Base-by-base conservation (phyloP, 2,888 invertebrate species). In the Patella depressa region DNA sequence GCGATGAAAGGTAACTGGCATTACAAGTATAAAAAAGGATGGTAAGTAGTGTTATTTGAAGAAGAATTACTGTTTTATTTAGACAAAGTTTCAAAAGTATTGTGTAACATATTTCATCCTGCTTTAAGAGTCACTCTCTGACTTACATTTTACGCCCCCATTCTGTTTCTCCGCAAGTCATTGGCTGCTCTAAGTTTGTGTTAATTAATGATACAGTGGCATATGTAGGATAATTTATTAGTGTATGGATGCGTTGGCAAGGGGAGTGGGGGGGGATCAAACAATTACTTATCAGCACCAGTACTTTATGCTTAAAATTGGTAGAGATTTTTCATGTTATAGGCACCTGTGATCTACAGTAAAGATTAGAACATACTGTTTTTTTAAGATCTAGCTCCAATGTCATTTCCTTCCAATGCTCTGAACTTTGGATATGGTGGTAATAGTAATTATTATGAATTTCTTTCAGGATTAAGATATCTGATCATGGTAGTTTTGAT, bases 1-100 rank as follows among this genome's bases (percentile, higher is more conserved):
- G 53, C 53, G 19, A 59, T 81, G 24, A 53, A 72, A 1, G 78
- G 80, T 65, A 77, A 80, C 72, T 81, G 81, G 81, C 45, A 71
- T 15, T 78, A 72, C 19, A 77, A 80, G 59, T 81, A 79, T 76
- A 80, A 78, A 71, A 45, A 79, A 17, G 77, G 70, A 76, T 76
- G 73, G 79, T 79, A 9, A 75, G 78, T 70, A 2, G 3, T 24
- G 12, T 55, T 72, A 73, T 19, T 72, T 14, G 54, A 15, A 14
- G 45, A 45, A 19, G 0, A 57, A 19, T 24, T 57, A 74, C 57
- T 17, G 14, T 19, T 53, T 14, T 71, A 24, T 71, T 17, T 19
- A 45, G 34, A 45, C 3, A 17, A 19, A 17, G 15, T 9, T 45
- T 17, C 17, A 54, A 57, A 12, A 19, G 5, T 15, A 53, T 53